A percentile compares a stretch with the other conserved stretches of the same genome.
phyloP scores from a whole-genome alignment of 2,113 vertebrate species.

The Junco hyemalis region DNA sequence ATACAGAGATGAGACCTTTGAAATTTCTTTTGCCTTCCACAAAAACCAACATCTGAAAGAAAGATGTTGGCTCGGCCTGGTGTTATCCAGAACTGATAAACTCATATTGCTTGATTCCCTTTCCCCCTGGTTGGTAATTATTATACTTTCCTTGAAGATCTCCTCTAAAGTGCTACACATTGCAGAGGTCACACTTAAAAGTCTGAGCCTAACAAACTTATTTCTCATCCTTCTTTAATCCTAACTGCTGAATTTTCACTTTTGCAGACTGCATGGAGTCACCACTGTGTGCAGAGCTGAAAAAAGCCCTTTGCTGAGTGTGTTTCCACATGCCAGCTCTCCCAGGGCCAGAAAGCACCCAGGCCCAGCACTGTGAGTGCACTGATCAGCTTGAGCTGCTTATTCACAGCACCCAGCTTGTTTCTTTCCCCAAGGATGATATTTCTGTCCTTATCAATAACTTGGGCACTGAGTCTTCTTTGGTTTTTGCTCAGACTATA shows the following conservation, averaged over 20 bases:
- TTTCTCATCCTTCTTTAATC: neutral
- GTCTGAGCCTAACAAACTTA: neutral
- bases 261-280: neutral
- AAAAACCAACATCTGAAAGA: neutral
- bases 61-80: neutral
- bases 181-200: neutral
- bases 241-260: neutral
- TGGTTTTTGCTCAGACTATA: neutral
- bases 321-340: neutral
- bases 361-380: neutral
- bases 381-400: slow-evolving; percentile 7
- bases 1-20: neutral
- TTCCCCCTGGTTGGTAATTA: neutral
- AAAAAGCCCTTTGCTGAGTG: neutral
- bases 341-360: neutral
- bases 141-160: neutral
- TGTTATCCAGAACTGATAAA: neutral
- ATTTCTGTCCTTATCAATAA: neutral
- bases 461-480: neutral
- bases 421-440: neutral
- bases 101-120: neutral
- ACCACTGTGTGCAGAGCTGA: neutral
- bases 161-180: neutral
- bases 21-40: neutral
- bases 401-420: neutral